Evolutionary conservation across 53 echinoderm and acorn worm species (phyloP).

Genomic region (Arbacia lixula): DNA sequence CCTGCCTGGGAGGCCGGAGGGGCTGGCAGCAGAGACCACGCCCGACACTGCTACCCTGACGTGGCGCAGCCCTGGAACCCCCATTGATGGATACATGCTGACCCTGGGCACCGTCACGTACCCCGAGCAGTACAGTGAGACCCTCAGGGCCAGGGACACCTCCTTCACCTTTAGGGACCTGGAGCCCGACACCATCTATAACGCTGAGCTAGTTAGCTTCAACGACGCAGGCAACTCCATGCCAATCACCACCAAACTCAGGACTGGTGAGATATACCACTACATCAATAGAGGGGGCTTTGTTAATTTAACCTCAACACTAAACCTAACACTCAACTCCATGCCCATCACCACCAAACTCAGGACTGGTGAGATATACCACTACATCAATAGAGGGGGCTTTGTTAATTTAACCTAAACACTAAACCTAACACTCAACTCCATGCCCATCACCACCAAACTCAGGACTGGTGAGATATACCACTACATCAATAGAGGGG

Average conservation of each 20-base stretch:
- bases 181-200: slow-evolving; percentile 45
- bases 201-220: slow-evolving; percentile 17
- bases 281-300: too few species aligned
- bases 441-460: too few species aligned
- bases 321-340: too few species aligned
- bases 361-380: too few species aligned
- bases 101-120: slow-evolving; percentile 22
- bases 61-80: slow-evolving; percentile 10
- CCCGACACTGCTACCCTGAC: slow-evolving; percentile 7
- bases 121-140: not conserved
- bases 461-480: too few species aligned
- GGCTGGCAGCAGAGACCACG: slow-evolving; percentile 21
- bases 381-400: too few species aligned
- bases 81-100: slow-evolving; percentile 22
- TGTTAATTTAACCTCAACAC: too few species aligned
- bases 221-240: slow-evolving; percentile 8
- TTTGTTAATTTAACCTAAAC: too few species aligned
- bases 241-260: slow-evolving; percentile 29
- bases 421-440: too few species aligned
- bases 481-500: too few species aligned
- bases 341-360: too few species aligned
- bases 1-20: slow-evolving; percentile 31
- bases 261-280: slow-evolving; percentile 40
- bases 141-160: not conserved
- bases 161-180: slow-evolving; percentile 18